Percentiles rank a stretch among this genome's conserved stretches.
phyloP scores from a whole-genome alignment of 2,797 vertebrate genomes.

The Huso huso region DNA sequence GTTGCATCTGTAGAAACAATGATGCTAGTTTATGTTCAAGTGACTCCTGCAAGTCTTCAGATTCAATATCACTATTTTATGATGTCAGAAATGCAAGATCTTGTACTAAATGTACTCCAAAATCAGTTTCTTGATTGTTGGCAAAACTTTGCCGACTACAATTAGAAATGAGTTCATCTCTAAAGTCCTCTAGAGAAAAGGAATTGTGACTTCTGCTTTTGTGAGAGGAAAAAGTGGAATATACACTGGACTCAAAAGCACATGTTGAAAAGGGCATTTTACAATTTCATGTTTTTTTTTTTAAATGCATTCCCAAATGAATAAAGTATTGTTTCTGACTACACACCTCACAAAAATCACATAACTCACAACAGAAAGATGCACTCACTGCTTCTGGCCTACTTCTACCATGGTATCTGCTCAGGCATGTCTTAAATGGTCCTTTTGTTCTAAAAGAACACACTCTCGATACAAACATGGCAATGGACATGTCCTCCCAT shows the following conservation, averaged over 20 bases:
- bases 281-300: slow-evolving; percentile 25
- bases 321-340: slow-evolving; percentile 33
- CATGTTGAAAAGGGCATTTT: slow-evolving; percentile 33
- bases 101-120: too few relatives aligned
- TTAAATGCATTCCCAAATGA: slow-evolving; percentile 32
- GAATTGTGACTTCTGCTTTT: slow-evolving; percentile 32
- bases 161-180: slow-evolving; percentile 17
- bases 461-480: slow-evolving; percentile 22
- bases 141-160: too few relatives aligned
- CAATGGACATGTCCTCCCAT: slow-evolving; percentile 18
- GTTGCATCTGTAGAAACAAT: too few relatives aligned
- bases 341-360: slow-evolving; percentile 12
- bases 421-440: slow-evolving; percentile 29
- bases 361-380: slow-evolving; percentile 29
- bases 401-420: slow-evolving; percentile 27
- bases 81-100: too few relatives aligned
- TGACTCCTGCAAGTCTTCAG: too few relatives aligned
- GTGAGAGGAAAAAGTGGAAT: slow-evolving; percentile 33
- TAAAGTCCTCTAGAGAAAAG: slow-evolving; percentile 28
- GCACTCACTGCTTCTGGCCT: slow-evolving; percentile 9
- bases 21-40: too few relatives aligned
- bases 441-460: slow-evolving; percentile 31
- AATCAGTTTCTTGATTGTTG: too few relatives aligned
- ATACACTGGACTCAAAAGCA: slow-evolving; percentile 31
- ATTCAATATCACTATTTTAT: too few relatives aligned